Base-by-base conservation (phyloP, 2,797 vertebrate genomes). In the Argyrosomus regius region DNA sequence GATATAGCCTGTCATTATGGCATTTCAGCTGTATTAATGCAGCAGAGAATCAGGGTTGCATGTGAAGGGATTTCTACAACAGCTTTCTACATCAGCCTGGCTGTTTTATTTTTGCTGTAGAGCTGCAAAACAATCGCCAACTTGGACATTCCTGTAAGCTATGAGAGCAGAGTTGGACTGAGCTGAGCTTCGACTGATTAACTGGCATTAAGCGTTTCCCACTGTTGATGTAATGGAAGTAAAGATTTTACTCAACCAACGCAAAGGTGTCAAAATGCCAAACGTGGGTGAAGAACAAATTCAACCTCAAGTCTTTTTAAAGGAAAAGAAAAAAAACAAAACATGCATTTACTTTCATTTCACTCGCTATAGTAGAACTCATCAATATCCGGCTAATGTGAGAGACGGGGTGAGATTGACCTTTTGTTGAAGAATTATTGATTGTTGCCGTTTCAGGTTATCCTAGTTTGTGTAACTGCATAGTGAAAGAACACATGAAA, bases 201-300 rank as follows among this genome's bases (percentile, higher is more conserved):
- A 82, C 67, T 80, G 87, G 84, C 80, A 72, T 41, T 20, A 78
- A 78, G 49, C 61, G 72, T 79, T 89, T 85, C 75, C 86, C 67
- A 81, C 65, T 74, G 86, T 65, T 84, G 80, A 88, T 78, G 68
- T 89, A 75, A 85, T 84, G 77, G 82, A 86, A 80, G 81, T 60
- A 49, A 63, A 58, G 61, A 61, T 81, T 84, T 75, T 45, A 68
- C 75, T 78, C 50, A 57, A 58, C 46, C 64, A 52, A 26, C n/a
- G 70, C 61, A 6, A 43, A 24, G 74, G 74, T 65, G 43, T 61
- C 12, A 10, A 41, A 43, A 45, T 75, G 78, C 70, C 64, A 73
- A 62, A 81, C 3, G 11, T 54, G 64, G 66, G 49, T 26, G 54
- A 76, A 26, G 31, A 83, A 48, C 49, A 62, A 53, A 77, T 53